Base-by-base conservation (phyloP, 2,113 vertebrate species). In the Acinonyx jubatus region DNA sequence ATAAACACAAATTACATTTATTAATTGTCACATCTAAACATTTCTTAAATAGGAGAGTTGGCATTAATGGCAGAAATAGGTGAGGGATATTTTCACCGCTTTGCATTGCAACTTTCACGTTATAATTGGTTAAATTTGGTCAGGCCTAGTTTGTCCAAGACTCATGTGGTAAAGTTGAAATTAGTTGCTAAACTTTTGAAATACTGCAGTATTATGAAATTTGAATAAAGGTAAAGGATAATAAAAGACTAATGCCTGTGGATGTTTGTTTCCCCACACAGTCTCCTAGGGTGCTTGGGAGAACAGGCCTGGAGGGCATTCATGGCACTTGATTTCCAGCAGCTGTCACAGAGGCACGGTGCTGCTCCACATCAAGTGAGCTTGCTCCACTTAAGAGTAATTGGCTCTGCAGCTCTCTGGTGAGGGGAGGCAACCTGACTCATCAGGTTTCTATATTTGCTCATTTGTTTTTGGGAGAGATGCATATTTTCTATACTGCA, bases 401-500 rank as follows among this genome's bases (percentile, higher is more conserved):
- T 84, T 93, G 78, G 65, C 41, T 88, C 7, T 7, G 7, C 25
- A 74, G 55, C 38, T 45, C 18, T 87, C 73, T 65, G 38, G 38
- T 61, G 61, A 74, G 65, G 38, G 31, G 79, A 92, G 25, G 81
- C 45, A 91, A 55, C 48, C 82, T 80, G 76, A 96, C 18, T 88
- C 48, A 89, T 86, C n/a, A 84, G 19, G 4, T 92, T 96, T 95
- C 76, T 91, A 10, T 76, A 91, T 96, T 80, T 83, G 41, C 52
- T 79, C 45, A 36, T 66, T 61, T 66, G 29, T 25, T 92, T 96
- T 71, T 68, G 63, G 79, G 92, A 29, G 68, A 68, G 48, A 41
- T 87, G 11, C 23, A 16, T 73, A 12, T 73, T 96, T 93, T 84
- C 27, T 91, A 84, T 27, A 45, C 15, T 66, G 10, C 27, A 12